Conservation (phyloP, 2,888 invertebrate species). For the Linnaemya tessellans region DNA sequence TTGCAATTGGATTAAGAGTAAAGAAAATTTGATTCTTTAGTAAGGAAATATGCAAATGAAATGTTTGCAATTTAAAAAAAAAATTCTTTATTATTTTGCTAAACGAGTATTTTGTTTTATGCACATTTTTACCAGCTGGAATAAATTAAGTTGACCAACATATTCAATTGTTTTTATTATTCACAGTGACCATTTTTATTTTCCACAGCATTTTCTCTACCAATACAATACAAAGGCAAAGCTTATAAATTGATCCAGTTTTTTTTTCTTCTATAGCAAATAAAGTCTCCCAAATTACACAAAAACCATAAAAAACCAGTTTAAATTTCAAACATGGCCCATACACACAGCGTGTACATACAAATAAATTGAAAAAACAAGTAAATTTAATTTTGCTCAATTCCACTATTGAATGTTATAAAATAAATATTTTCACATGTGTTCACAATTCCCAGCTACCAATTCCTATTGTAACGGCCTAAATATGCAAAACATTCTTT, state of each 20-base stretch:
- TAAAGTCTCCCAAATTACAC: not conserved
- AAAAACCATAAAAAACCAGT: slow-evolving; percentile 5
- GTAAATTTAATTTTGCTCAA: not conserved
- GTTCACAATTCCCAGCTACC: slow-evolving; percentile 2
- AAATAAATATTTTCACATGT: not conserved
- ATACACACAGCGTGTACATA: not conserved
- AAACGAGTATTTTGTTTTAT: not conserved
- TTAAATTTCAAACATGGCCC: not conserved
- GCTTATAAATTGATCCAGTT: slow-evolving; percentile 9
- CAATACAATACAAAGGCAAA: not conserved
- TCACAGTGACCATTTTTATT: slow-evolving; percentile 13
- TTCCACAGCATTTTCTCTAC: slow-evolving; percentile 16
- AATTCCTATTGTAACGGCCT: not conserved
- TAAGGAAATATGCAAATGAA: too few species aligned
- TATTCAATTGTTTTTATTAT: not conserved
- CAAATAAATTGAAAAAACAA: not conserved
- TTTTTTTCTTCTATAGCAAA: too few species aligned
- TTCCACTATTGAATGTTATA: not conserved
- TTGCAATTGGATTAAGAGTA: too few species aligned
- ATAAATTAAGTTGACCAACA: not conserved
- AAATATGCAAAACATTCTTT: slow-evolving; percentile 6
- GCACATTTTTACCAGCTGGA: not conserved
- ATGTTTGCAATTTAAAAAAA: not conserved
- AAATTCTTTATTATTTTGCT: not conserved
- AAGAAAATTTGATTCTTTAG: too few species aligned